phyloP scores from a whole-genome alignment of 2,888 invertebrate species.

The Pandemis heparana region DNA sequence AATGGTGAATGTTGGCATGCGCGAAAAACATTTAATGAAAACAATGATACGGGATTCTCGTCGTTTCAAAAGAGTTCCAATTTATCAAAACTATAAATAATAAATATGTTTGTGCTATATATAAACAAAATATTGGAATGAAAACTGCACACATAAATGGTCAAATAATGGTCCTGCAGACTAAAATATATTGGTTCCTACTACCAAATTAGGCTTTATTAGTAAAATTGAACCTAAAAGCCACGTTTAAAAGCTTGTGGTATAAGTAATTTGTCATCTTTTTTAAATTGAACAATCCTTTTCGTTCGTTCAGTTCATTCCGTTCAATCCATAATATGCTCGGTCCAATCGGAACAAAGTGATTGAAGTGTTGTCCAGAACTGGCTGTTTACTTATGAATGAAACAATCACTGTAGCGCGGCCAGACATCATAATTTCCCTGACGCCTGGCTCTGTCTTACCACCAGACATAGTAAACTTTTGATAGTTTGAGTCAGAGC shows the following conservation, averaged over 20 bases:
- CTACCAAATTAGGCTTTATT: background rate
- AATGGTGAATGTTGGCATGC: slow-evolving; percentile 14
- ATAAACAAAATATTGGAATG: background rate
- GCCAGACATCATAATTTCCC: background rate
- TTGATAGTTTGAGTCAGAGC: background rate
- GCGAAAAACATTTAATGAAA: slow-evolving; percentile 8
- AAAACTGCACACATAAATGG: slow-evolving; percentile 7
- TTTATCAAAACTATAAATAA: background rate
- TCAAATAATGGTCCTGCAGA: slow-evolving; percentile 13
- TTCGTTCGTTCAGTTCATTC: background rate
- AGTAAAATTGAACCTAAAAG: background rate
- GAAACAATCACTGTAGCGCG: background rate
- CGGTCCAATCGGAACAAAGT: background rate
- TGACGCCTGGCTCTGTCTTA: background rate
- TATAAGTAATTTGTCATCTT: background rate
- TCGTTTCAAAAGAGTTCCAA: slow-evolving; percentile 20
- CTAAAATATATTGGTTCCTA: background rate
- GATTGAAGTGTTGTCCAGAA: background rate
- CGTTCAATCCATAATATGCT: background rate
- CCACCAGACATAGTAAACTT: background rate
- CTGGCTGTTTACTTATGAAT: background rate
- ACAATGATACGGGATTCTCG: slow-evolving; percentile 4
- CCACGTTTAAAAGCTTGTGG: background rate
- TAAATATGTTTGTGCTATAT: background rate
- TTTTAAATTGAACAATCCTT: background rate